These are phyloP conservation scores for Diceros bicornis DNA, from an alignment of 2,797 vertebrate genomes.

Conservation along the genomic window DNA sequence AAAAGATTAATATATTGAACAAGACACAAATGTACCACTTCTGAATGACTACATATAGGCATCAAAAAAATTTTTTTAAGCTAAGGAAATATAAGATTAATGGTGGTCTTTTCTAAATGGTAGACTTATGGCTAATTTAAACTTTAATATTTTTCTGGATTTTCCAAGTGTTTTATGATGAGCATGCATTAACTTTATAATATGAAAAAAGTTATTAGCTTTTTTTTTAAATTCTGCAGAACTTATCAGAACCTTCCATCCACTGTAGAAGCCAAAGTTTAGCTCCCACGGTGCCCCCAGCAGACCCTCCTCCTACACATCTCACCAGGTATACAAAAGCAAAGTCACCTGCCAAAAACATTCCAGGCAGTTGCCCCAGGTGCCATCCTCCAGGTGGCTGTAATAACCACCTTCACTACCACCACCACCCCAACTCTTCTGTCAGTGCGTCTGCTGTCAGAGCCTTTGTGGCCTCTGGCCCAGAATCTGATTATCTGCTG, in stretches of 20 bases:
- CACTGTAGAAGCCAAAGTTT: neutral
- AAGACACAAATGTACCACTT: neutral
- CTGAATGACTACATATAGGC: neutral
- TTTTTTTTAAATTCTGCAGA: neutral
- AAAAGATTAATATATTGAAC: neutral
- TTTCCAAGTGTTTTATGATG: neutral
- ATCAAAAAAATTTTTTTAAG: neutral
- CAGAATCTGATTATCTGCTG: neutral
- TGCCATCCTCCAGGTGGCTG: no score
- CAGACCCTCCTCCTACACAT: neutral
- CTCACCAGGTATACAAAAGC: neutral
- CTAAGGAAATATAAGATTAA: neutral
- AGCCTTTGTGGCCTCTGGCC: neutral
- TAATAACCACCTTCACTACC: neutral
- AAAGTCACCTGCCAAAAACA: neutral
- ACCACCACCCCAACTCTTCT: neutral
- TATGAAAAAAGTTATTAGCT: neutral
- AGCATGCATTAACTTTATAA: neutral
- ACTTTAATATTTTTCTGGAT: neutral
- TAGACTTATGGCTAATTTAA: neutral
- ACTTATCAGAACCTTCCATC: neutral
- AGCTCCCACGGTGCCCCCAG: neutral
- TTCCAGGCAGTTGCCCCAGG: neutral
- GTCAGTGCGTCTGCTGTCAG: neutral
- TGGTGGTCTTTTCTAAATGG: neutral